Conservation (phyloP, 2,797 vertebrate species). For the Manis javanica region DNA sequence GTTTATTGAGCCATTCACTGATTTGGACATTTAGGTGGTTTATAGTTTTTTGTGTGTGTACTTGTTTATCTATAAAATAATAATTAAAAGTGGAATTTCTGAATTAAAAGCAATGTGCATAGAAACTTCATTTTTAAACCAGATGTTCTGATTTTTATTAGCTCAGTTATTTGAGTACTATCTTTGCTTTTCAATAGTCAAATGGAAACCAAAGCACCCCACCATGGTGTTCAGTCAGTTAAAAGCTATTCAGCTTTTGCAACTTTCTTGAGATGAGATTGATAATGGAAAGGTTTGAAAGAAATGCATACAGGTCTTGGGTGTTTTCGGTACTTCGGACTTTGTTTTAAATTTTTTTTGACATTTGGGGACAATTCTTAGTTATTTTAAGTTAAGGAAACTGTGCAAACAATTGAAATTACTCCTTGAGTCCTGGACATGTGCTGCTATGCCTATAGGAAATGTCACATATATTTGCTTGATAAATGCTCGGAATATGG, state of each 20-base stretch:
- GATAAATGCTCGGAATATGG: neutral
- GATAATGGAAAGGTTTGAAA: neutral
- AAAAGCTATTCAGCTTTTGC: neutral
- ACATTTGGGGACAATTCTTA: neutral
- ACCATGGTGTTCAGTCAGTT: neutral
- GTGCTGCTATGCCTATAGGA: neutral
- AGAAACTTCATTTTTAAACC: neutral
- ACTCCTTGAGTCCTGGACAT: neutral
- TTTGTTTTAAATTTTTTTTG: neutral
- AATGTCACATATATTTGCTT: neutral
- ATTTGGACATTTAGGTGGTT: neutral
- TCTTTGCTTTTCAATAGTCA: neutral
- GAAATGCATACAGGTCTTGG: neutral
- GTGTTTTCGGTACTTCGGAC: neutral
- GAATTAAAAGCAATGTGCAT: neutral
- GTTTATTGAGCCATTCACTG: neutral
- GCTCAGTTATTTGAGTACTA: neutral
- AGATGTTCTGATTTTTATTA: neutral
- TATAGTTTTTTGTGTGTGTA: neutral
- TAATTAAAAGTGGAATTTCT: neutral
- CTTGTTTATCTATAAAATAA: neutral
- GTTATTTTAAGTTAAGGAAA: neutral
- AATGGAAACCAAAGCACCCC: neutral
- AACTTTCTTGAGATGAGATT: neutral
- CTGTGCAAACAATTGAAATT: neutral